Base-by-base conservation (phyloP, 2,888 invertebrate genomes). In the Blera fallax region DNA sequence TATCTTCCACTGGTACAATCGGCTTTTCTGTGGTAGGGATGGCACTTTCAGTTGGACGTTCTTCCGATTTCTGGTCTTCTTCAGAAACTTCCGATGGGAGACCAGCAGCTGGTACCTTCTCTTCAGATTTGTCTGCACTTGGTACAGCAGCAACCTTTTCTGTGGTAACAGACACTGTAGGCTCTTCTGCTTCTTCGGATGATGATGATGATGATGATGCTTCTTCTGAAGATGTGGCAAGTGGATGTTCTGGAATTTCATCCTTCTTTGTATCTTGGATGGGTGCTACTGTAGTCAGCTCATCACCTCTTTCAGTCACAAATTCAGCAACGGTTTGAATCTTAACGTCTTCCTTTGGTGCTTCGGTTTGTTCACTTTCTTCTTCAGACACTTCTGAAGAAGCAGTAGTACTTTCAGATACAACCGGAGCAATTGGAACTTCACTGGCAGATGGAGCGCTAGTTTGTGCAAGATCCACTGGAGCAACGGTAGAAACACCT, bases 221-320 rank as follows among this genome's bases (percentile, higher is more conserved):
- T 18, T 85, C 82, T 54, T 83, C 73, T 11, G 62, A 50, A 11
- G 62, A 69, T n/a, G 27, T 58, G 0, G 21, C 32, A 45, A 62
- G 18, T 18, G 81, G 76, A 48, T 21, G 10, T 34, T 37, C n/a
- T 3, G 78, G 6, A 43, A 67, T 50, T 1, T 10, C 84, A 64
- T 89, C 88, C 2, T 80, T 87, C 0, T 87, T 56, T 10, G 76
- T 45, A 7, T 84, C 88, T 21, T 40, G 65, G 16, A 34, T 34
- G 4, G 65, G 76, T 1, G 29, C 11, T n/a, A 65, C 72, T 29
- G 79, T 74, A 14, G 84, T 81, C 24, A 64, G 18, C 0, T 88
- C 88, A 18, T 88, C 87, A 14, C 64, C 45, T 10, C 85, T 84
- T 37, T 89, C 88, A 3, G 89, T 89, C 32, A 88, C 87, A 56